Evolutionary conservation across 2,888 invertebrate genomes (phyloP).

Genomic region (Leptothorax acervorum): DNA sequence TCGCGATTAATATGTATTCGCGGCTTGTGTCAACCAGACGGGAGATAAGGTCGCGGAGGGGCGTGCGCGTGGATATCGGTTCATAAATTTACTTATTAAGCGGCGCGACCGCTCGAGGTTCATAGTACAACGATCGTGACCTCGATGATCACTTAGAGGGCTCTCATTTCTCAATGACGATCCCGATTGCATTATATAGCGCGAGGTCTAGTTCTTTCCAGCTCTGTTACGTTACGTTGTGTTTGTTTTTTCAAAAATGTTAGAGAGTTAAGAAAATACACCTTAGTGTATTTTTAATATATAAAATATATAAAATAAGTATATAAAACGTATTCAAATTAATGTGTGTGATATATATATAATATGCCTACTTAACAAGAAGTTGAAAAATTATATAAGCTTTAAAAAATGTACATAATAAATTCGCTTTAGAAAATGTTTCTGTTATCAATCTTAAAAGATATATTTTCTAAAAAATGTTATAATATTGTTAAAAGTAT

Average conservation of each 20-base stretch:
- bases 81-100: not conserved
- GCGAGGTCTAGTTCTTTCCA: not conserved
- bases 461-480: not conserved
- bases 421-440: not conserved
- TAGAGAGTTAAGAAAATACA: no score
- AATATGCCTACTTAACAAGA: no score
- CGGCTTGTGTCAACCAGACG: not conserved
- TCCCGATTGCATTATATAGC: not conserved
- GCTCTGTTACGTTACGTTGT: not conserved
- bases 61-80: not conserved
- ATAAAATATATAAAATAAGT: no score
- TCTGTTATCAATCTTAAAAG: not conserved
- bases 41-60: not conserved
- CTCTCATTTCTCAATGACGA: slow-evolving; percentile 5
- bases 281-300: no score
- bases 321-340: no score
- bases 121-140: slow-evolving; percentile 60
- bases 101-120: slow-evolving; percentile 21
- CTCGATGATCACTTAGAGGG: not conserved
- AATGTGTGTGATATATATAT: no score
- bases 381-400: no score
- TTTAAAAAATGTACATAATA: no score
- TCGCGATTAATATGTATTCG: not conserved
- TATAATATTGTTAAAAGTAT: not conserved
- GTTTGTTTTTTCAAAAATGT: not conserved